These are phyloP conservation scores for Condylura cristata DNA, from an alignment of 2,113 vertebrate genomes.

Conservation along the genomic window DNA sequence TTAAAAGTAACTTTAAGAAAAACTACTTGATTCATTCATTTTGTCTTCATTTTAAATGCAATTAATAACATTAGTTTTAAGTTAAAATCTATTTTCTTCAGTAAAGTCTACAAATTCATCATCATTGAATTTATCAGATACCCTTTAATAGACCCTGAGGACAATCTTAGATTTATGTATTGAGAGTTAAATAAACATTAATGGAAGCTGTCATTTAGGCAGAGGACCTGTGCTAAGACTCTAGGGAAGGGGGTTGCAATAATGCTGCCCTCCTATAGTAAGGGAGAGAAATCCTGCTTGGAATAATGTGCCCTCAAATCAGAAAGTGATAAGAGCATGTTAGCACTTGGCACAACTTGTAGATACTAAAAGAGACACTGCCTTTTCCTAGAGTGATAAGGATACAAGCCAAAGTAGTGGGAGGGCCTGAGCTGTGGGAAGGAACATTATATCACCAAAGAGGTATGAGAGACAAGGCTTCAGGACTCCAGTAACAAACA, in stretches of 20 bases:
- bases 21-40: conserved; percentile 29
- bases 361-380: background rate
- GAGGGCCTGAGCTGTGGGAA: background rate
- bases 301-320: background rate
- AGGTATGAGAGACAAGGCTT: background rate
- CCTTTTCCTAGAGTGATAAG: background rate
- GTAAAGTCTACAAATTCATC: conserved; percentile 43
- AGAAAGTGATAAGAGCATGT: background rate
- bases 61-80: conserved; percentile 49
- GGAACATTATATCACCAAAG: background rate
- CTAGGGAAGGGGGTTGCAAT: background rate
- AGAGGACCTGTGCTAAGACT: background rate
- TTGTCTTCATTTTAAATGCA: conserved; percentile 28
- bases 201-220: background rate
- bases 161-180: background rate
- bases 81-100: conserved; percentile 51
- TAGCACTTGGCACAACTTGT: background rate
- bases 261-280: background rate
- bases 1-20: background rate
- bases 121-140: background rate
- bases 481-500: background rate
- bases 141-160: conserved; percentile 7
- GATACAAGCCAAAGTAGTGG: background rate
- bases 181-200: background rate
- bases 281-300: background rate